Conservation (phyloP, 1,140 invertebrate species). For the Rhagoletis pomonella region DNA sequence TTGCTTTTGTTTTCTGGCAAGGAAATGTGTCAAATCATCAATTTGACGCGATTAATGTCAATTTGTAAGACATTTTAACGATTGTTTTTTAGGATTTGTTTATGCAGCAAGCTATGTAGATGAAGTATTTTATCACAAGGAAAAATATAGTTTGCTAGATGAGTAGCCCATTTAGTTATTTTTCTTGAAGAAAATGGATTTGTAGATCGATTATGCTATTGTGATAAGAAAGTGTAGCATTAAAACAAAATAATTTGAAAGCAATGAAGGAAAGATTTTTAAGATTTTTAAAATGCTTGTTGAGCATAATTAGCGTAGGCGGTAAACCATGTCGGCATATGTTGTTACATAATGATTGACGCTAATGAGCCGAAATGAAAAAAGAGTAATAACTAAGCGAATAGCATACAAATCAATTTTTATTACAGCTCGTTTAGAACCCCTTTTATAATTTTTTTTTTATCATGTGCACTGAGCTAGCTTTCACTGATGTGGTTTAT, state of each 20-base stretch:
- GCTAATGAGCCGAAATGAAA: background rate
- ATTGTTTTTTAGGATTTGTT: conserved; percentile 54
- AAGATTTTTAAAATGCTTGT: background rate
- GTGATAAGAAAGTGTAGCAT: background rate
- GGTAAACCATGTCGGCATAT: background rate
- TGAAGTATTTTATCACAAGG: background rate
- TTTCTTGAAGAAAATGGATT: background rate
- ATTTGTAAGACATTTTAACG: conserved; percentile 55
- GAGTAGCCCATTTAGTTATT: too few relatives aligned
- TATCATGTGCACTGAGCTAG: too few relatives aligned
- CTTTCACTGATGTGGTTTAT: too few relatives aligned
- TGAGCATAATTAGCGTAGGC: background rate
- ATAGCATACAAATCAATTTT: too few relatives aligned
- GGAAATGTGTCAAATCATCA: conserved; percentile 55
- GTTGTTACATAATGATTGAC: background rate
- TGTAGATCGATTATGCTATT: background rate
- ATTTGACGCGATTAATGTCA: conserved; percentile 59
- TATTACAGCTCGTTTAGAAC: too few relatives aligned
- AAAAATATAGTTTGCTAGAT: background rate
- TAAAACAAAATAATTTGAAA: background rate
- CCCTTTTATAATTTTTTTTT: too few relatives aligned
- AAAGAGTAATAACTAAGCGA: too few relatives aligned
- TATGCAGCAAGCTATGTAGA: background rate
- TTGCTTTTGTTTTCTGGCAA: background rate
- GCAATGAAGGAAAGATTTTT: background rate